Evolutionary conservation across 1,140 invertebrate species (phyloP), one percentile per base, ranked within the genome.

Genomic region (Olivierus martensii): DNA sequence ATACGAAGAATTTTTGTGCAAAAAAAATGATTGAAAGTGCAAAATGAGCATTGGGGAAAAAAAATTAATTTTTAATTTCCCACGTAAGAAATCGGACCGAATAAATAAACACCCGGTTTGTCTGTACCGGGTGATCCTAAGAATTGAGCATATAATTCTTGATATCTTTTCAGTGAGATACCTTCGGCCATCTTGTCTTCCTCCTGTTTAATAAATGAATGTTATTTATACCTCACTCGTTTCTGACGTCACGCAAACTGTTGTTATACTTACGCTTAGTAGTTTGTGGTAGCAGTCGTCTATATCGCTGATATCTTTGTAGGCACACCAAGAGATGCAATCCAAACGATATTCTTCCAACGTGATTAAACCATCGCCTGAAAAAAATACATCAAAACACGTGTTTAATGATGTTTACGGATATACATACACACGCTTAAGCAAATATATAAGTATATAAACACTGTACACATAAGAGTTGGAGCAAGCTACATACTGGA

Each of bases 301-400:
- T 22, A 87, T 76, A 43, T 77, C 68, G 58, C 82, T 75, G 51
- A 86, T 75, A 56, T 81, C 79, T 53, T 83, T 79, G 42, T 84
- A 76, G 9, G 83, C 80, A 69, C 83, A 80, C 60, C 84, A 77
- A 49, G 79, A 78, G 21, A 85, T 79, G 60, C 83, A 84, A 66
- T 84, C 84, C 61, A 84, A 84, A 58, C 84, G 76, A 69, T 79
- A 87, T 71, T 87, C 84, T 44, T 87, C 82, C 1, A 82, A 69
- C 22, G 75, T 81, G 43, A 87, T 78, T 5, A 84, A 72, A 3
- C 84, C 84, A 61, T 87, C 84, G 51, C 76, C 74, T 75, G 49
- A 36, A 60, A n/a, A n/a, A n/a, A n/a, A n/a, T n/a, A n/a, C n/a
- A n/a, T n/a, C n/a, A n/a, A n/a, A n/a, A n/a, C n/a, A n/a, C n/a